Evolutionary conservation across 2,113 vertebrate species (phyloP).

Genomic region (Podarcis muralis): DNA sequence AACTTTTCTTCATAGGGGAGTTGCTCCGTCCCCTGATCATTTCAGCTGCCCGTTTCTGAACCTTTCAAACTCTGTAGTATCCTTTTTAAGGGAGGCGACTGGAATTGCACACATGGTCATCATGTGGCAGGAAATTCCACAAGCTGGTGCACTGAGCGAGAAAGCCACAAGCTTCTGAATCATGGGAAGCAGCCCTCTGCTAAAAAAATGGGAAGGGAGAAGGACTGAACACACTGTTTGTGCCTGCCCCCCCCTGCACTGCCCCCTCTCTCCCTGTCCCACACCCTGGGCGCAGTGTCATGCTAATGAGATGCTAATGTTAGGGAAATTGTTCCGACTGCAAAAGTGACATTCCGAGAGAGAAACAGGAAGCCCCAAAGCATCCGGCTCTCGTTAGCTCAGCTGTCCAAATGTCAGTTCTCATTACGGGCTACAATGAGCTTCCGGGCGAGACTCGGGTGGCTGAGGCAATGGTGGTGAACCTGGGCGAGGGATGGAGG

Average conservation of each 20-base stretch:
- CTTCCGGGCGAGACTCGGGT: background rate
- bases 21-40: too few species aligned
- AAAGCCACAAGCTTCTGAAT: too few species aligned
- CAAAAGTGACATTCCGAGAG: conserved; percentile 41
- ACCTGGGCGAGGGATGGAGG: too few species aligned
- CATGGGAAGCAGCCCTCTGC: background rate
- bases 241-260: background rate
- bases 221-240: background rate
- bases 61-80: too few species aligned
- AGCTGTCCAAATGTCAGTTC: conserved; percentile 55
- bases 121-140: background rate
- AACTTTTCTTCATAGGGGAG: too few species aligned
- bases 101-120: background rate
- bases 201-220: background rate
- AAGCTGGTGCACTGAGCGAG: too few species aligned
- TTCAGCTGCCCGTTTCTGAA: too few species aligned
- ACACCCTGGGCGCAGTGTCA: background rate
- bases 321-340: conserved; percentile 46
- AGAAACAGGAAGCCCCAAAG: conserved; percentile 47
- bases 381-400: conserved; percentile 41
- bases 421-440: conserved; percentile 48
- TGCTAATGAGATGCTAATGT: conserved; percentile 57
- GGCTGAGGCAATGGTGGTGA: background rate
- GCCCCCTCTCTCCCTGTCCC: background rate
- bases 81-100: too few species aligned